A percentile compares a stretch with the other conserved stretches of the same genome.
Conservation (phyloP, 1,140 invertebrate genomes). For the Philotrypesis tridentata region DNA sequence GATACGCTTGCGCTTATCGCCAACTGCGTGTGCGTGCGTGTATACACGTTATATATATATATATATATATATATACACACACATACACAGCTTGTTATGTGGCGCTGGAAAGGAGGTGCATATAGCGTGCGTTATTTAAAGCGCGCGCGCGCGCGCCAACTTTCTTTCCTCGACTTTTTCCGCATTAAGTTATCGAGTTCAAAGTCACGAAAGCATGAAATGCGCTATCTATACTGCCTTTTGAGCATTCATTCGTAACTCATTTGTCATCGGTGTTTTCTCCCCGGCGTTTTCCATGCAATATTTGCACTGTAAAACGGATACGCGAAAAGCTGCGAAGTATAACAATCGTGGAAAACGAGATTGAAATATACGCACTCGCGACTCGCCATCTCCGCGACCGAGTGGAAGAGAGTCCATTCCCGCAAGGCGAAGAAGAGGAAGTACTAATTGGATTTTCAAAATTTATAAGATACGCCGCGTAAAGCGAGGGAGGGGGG, state of each 20-base stretch:
- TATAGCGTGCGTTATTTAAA: not conserved
- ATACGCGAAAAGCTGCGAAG: no score
- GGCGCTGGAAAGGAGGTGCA: not conserved
- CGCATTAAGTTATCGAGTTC: slow-evolving; percentile 35
- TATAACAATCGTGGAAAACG: no score
- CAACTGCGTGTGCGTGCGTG: no score
- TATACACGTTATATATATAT: no score
- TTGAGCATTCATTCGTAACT: slow-evolving; percentile 2
- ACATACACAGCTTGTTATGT: no score
- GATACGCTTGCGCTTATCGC: not conserved
- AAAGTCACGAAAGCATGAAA: slow-evolving; percentile 50
- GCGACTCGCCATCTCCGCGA: no score
- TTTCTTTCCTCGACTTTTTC: slow-evolving; percentile 38
- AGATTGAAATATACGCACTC: no score
- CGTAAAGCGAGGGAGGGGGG: not conserved
- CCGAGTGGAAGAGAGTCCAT: no score
- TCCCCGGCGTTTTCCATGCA: slow-evolving; percentile 23
- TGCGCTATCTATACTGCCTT: not conserved
- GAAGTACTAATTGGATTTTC: slow-evolving; percentile 4
- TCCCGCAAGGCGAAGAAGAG: no score
- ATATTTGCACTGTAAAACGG: no score
- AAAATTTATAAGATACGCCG: not conserved
- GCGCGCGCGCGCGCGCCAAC: slow-evolving; percentile 1
- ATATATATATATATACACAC: no score
- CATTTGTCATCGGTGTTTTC: slow-evolving; percentile 32